Evolutionary conservation across 2,888 invertebrate genomes (phyloP).

Genomic region (Hirtodrosophila alboralis): DNA sequence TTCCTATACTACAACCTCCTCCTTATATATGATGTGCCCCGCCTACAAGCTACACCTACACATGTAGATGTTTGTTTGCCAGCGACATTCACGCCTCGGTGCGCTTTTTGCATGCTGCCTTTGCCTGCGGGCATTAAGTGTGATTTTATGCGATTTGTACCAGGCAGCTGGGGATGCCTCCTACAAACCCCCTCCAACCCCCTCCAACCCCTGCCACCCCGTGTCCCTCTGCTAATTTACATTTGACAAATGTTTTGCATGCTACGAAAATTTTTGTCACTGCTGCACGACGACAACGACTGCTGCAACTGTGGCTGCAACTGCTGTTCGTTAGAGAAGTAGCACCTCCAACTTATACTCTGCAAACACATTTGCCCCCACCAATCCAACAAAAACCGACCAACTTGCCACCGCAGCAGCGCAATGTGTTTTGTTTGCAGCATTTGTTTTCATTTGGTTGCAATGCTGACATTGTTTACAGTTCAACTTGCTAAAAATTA

Average conservation of each 20-base stretch:
- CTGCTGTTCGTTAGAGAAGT: conserved; percentile 70
- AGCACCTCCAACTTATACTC: conserved; percentile 46
- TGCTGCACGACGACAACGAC: conserved; percentile 58
- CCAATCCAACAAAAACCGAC: conserved; percentile 2
- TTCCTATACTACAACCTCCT: neutral
- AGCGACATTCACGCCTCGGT: conserved; percentile 78
- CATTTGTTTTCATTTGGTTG: conserved; percentile 79
- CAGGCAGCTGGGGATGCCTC: too few species aligned
- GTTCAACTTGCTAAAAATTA: conserved; percentile 77
- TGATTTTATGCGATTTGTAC: conserved; percentile 79
- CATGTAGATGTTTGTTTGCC: conserved; percentile 66
- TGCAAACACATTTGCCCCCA: conserved; percentile 32
- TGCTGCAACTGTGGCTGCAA: conserved; percentile 38
- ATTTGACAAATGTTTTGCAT: conserved; percentile 82
- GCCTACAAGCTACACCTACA: conserved; percentile 11
- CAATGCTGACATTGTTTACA: conserved; percentile 77
- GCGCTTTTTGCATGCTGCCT: conserved; percentile 70
- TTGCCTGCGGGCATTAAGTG: conserved; percentile 81
- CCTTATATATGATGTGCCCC: too few species aligned
- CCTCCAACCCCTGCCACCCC: conserved; percentile 10
- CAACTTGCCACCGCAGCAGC: conserved; percentile 38
- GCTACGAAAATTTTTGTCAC: conserved; percentile 71
- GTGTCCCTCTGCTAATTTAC: conserved; percentile 74
- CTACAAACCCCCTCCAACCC: conserved; percentile 10
- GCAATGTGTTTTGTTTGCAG: conserved; percentile 74